These are phyloP conservation scores for Orthosia cruda DNA, from an alignment of 2,888 invertebrate genomes.

Conservation along the genomic window DNA sequence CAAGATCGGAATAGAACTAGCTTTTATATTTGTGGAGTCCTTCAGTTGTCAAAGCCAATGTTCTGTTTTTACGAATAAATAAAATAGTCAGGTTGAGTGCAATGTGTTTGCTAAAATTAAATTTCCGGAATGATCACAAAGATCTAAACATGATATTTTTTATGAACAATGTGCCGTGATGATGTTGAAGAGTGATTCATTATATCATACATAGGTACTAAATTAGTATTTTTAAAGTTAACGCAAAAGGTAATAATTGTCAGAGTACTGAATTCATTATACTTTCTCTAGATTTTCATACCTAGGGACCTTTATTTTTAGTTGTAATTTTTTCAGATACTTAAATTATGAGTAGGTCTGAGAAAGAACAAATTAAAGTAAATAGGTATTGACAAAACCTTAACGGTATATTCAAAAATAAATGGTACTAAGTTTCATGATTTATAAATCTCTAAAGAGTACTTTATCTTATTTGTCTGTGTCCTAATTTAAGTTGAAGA, in stretches of 20 bases:
- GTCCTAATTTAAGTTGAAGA: constrained; percentile 18
- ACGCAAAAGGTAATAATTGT: neutral
- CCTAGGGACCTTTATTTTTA: neutral
- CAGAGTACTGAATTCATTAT: neutral
- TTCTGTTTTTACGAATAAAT: neutral
- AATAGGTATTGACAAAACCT: constrained; percentile 28
- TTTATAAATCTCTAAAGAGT: constrained; percentile 48
- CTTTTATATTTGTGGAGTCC: neutral
- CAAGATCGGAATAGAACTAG: constrained; percentile 7
- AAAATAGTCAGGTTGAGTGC: neutral
- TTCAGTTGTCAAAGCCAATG: constrained; percentile 6
- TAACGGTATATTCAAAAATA: constrained; percentile 25
- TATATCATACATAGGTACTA: neutral
- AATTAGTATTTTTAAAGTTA: neutral
- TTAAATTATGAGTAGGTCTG: neutral
- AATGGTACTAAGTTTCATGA: constrained; percentile 48
- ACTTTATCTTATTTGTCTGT: constrained; percentile 35
- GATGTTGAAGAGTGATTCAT: neutral
- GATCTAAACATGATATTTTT: neutral
- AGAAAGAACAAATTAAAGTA: neutral
- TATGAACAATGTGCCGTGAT: neutral
- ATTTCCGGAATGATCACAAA: neutral
- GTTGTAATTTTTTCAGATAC: neutral
- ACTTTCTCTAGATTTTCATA: neutral
- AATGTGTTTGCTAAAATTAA: constrained; percentile 1